phyloP scores from a whole-genome alignment of 2,113 vertebrate genomes.

The Lipophrys pholis region DNA sequence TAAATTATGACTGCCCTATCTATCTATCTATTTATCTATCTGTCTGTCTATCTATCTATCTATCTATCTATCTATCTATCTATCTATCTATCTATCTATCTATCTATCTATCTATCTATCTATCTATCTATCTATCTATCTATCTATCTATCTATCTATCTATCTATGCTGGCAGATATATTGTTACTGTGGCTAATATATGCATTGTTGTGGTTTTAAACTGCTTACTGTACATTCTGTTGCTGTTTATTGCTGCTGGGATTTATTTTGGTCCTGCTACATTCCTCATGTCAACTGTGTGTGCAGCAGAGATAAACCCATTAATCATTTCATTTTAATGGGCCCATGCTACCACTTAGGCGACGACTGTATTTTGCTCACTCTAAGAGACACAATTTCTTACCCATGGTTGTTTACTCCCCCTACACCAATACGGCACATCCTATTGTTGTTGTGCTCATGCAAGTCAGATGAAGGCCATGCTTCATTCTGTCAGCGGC shows the following conservation, averaged over 20 bases:
- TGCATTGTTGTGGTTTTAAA: conserved; percentile 43
- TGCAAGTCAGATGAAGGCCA: conserved; percentile 82
- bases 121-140: conserved; percentile 1
- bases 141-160: neutral
- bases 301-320: conserved; percentile 68
- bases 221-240: conserved; percentile 40
- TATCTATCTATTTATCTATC: conserved; percentile 1
- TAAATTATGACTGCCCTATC: neutral
- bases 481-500: conserved; percentile 76
- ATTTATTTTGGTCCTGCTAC: conserved; percentile 54
- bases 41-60: neutral
- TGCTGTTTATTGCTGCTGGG: conserved; percentile 22
- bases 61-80: conserved; percentile 1
- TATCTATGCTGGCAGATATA: neutral
- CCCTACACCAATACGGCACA: conserved; percentile 45
- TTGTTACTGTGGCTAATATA: neutral
- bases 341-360: conserved; percentile 66
- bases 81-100: neutral
- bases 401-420: conserved; percentile 58
- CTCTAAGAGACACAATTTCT: conserved; percentile 56
- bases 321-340: conserved; percentile 78
- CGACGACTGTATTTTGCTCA: conserved; percentile 57
- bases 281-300: conserved; percentile 61
- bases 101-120: neutral
- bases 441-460: conserved; percentile 76